phyloP scores from a whole-genome alignment of 1,140 invertebrate genomes.

The Solenopsis fugax region DNA sequence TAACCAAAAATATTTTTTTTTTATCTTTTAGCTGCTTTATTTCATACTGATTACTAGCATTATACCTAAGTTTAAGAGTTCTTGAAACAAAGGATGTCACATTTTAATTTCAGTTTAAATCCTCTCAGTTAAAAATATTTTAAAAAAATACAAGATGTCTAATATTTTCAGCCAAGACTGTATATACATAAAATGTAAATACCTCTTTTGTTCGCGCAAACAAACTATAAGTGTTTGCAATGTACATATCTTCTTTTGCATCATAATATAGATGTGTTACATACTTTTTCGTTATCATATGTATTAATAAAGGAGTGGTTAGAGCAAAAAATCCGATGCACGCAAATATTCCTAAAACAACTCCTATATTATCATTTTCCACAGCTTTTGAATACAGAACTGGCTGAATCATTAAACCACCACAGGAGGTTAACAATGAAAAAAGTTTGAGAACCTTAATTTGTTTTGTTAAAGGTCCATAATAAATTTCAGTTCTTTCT shows the following conservation, averaged over 20 bases:
- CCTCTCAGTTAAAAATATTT: too few relatives aligned
- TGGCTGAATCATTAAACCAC: conserved; percentile 91
- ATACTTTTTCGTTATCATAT: conserved; percentile 95
- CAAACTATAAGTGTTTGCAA: conserved; percentile 39
- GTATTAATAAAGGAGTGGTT: conserved; percentile 93
- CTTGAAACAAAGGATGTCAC: too few relatives aligned
- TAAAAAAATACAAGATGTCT: too few relatives aligned
- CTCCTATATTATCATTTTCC: conserved; percentile 86
- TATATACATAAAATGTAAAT: conserved; percentile 29
- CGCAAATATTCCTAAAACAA: conserved; percentile 88
- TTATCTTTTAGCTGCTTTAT: too few relatives aligned
- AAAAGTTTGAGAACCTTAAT: conserved; percentile 93
- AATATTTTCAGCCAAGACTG: too few relatives aligned
- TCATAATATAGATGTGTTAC: conserved; percentile 92
- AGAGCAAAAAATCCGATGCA: conserved; percentile 93
- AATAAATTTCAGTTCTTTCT: conserved; percentile 86
- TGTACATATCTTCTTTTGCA: conserved; percentile 73
- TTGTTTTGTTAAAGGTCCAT: conserved; percentile 89
- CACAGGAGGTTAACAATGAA: conserved; percentile 91
- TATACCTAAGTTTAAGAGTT: too few relatives aligned
- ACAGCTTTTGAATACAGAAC: conserved; percentile 89
- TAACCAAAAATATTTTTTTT: too few relatives aligned
- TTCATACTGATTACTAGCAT: too few relatives aligned
- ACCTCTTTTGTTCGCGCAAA: background rate
- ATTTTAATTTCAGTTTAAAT: too few relatives aligned